Evolutionary conservation across 2,888 invertebrate species (phyloP).

Genomic region (Azorinus chamasolen): DNA sequence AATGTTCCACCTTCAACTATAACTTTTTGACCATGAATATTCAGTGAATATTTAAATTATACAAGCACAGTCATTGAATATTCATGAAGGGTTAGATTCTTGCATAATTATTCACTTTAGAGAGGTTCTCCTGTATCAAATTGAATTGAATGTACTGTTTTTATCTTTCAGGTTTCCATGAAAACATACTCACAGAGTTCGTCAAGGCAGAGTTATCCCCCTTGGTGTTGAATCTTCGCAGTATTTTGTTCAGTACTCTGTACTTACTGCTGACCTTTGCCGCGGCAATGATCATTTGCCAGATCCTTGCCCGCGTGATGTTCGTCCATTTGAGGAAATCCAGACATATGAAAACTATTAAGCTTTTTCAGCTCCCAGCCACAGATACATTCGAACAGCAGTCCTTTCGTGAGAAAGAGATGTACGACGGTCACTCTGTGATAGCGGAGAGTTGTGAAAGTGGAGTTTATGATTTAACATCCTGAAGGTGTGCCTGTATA

Average conservation of each 20-base stretch:
- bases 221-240: slow-evolving; percentile 69
- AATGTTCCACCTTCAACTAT: too few species aligned
- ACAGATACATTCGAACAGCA: slow-evolving; percentile 46
- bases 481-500: not conserved
- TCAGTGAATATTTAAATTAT: too few species aligned
- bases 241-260: slow-evolving; percentile 70
- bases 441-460: slow-evolving; percentile 81
- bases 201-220: slow-evolving; percentile 73
- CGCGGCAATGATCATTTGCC: slow-evolving; percentile 74
- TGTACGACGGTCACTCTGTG: slow-evolving; percentile 78
- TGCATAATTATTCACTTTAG: too few species aligned
- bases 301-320: slow-evolving; percentile 72
- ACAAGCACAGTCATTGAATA: too few species aligned
- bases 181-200: slow-evolving; percentile 56
- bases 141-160: too few species aligned
- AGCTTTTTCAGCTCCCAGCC: slow-evolving; percentile 57
- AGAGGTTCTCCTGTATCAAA: too few species aligned
- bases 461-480: slow-evolving; percentile 74
- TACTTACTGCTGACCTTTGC: slow-evolving; percentile 70
- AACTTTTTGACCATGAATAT: too few species aligned
- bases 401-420: slow-evolving; percentile 60
- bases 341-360: slow-evolving; percentile 65
- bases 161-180: slow-evolving; percentile 67
- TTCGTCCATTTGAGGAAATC: slow-evolving; percentile 75
- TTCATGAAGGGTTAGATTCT: too few species aligned